phyloP scores from a whole-genome alignment of 92 coral and sea anemone species.

The Palythoa caribaeorum region DNA sequence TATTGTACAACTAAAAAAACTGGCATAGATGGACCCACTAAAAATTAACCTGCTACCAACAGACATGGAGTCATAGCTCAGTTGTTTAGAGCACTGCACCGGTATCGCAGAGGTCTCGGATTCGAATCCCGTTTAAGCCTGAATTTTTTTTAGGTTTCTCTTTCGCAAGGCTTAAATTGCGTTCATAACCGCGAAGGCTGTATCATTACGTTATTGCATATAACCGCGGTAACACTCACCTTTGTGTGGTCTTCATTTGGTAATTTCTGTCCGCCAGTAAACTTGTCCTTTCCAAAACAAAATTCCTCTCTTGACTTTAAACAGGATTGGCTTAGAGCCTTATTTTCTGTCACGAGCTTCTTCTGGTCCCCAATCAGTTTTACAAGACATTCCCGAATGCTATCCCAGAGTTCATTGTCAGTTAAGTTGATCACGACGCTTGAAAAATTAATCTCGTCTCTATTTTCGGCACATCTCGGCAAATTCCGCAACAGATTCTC shows the following conservation, averaged over 20 bases:
- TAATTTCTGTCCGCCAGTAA: neutral
- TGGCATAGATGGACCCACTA: no score
- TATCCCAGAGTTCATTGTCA: constrained; percentile 17
- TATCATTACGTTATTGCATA: no score
- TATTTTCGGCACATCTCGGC: constrained; percentile 48
- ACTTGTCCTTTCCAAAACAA: constrained; percentile 10
- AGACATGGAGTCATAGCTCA: no score
- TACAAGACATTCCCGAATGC: constrained; percentile 53
- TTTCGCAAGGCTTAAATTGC: no score
- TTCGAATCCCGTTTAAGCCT: no score
- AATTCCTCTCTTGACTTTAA: constrained; percentile 36
- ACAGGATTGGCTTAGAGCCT: constrained; percentile 41
- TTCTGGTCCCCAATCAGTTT: constrained; percentile 63
- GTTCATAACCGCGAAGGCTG: no score
- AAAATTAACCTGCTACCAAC: no score
- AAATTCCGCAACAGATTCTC: constrained; percentile 29
- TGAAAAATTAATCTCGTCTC: constrained; percentile 56
- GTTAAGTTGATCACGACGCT: neutral
- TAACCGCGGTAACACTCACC: neutral
- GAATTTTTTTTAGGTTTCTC: no score
- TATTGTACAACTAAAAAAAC: no score
- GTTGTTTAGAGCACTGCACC: no score
- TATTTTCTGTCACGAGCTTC: constrained; percentile 48
- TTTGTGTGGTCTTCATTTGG: neutral
- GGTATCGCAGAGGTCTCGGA: no score